These are phyloP conservation scores for Bombus cullumanus DNA, from an alignment of 1,140 invertebrate genomes.

Conservation along the genomic window DNA sequence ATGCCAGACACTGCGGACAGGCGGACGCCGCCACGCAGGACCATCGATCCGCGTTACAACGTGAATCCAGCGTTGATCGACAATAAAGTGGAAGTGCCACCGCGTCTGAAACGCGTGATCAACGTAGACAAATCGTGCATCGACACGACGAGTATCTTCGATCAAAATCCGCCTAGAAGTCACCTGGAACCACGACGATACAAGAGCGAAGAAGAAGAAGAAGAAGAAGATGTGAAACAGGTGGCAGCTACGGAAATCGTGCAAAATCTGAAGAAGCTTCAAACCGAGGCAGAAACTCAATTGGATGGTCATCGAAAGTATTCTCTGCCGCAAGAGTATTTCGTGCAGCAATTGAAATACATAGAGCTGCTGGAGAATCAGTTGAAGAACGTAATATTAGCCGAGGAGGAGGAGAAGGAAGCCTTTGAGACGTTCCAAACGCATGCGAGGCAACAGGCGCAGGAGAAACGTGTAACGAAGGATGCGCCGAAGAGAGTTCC, in stretches of 20 bases:
- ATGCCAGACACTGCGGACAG: conserved; percentile 21
- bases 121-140: conserved; percentile 79
- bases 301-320: conserved; percentile 77
- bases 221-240: conserved; percentile 62
- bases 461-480: too few relatives aligned
- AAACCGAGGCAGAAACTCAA: conserved; percentile 63
- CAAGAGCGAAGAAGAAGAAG: background rate
- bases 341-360: conserved; percentile 87
- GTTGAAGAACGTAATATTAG: conserved; percentile 73
- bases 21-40: conserved; percentile 41
- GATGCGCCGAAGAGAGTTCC: background rate
- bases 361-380: conserved; percentile 83
- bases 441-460: conserved; percentile 13
- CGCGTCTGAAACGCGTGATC: conserved; percentile 70
- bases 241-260: conserved; percentile 70
- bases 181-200: conserved; percentile 60
- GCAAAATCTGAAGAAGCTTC: conserved; percentile 72
- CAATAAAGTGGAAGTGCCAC: conserved; percentile 71
- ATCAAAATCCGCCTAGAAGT: conserved; percentile 64
- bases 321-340: conserved; percentile 87
- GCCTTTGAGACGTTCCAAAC: conserved; percentile 61
- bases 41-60: conserved; percentile 62
- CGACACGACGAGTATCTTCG: conserved; percentile 79
- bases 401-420: conserved; percentile 70
- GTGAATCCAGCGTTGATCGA: conserved; percentile 79